A percentile compares a stretch with the other conserved stretches of the same genome.
Conservation (phyloP, 1,140 invertebrate genomes). For the Lycorma delicatula region DNA sequence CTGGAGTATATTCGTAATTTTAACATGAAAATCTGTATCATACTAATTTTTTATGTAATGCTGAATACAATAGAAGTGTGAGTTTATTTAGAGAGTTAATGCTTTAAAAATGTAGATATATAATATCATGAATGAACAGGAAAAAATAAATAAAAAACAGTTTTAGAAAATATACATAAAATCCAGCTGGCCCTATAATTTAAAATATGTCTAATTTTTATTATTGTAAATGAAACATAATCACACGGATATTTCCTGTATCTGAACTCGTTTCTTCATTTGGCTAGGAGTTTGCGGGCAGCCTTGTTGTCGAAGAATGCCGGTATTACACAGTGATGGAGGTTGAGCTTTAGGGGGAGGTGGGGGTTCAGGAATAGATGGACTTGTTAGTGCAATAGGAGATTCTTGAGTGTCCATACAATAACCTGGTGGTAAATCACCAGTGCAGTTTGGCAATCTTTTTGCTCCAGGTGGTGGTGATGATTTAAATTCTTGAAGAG, state of each 20-base stretch:
- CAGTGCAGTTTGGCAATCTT: slow-evolving; percentile 38
- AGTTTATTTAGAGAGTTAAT: too few relatives aligned
- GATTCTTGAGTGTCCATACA: slow-evolving; percentile 36
- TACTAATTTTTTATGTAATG: too few relatives aligned
- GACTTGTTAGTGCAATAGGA: slow-evolving; percentile 42
- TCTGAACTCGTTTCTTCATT: slow-evolving; percentile 29
- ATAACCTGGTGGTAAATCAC: slow-evolving; percentile 37
- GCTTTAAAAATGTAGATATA: too few relatives aligned
- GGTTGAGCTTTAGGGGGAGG: slow-evolving; percentile 25
- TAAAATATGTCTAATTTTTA: too few relatives aligned
- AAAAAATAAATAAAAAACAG: too few relatives aligned
- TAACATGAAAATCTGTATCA: too few relatives aligned
- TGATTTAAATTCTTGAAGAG: slow-evolving; percentile 54
- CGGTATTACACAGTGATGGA: slow-evolving; percentile 12
- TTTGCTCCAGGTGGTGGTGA: slow-evolving; percentile 45
- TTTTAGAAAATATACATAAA: too few relatives aligned
- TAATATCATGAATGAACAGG: too few relatives aligned
- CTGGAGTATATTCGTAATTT: too few relatives aligned
- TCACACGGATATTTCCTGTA: slow-evolving; percentile 30
- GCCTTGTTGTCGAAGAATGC: slow-evolving; percentile 20
- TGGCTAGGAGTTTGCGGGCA: slow-evolving; percentile 25
- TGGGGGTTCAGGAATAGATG: slow-evolving; percentile 32
- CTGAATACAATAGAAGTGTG: too few relatives aligned
- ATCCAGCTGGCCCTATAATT: too few relatives aligned
- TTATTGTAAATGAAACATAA: too few relatives aligned